Conservation (phyloP, 2,888 invertebrate species). For the Hydroisotoma schaefferi region DNA sequence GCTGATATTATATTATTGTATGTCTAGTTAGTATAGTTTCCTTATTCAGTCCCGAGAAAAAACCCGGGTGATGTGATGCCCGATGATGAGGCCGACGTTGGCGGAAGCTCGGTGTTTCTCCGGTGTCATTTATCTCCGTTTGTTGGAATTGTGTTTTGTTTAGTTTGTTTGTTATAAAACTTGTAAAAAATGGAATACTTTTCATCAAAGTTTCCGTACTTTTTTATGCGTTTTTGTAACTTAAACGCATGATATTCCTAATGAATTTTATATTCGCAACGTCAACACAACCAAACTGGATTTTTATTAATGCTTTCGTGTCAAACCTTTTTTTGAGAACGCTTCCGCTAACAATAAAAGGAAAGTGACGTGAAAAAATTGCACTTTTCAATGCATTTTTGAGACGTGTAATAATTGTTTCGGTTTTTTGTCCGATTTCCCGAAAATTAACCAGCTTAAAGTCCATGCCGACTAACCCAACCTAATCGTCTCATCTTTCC, state of each 20-base stretch:
- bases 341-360: neutral
- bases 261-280: conserved; percentile 3
- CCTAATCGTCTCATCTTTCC: no score
- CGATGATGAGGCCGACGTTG: conserved; percentile 2
- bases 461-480: no score
- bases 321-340: neutral
- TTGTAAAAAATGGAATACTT: neutral
- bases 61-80: no score
- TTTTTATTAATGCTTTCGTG: conserved; percentile 4
- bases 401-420: neutral
- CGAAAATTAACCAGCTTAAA: no score
- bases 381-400: neutral
- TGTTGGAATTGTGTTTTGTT: no score
- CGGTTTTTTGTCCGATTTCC: no score
- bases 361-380: neutral
- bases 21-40: no score
- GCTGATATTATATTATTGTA: no score
- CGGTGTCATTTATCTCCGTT: conserved; percentile 4
- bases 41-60: no score
- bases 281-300: neutral
- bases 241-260: neutral
- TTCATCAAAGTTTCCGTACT: neutral
- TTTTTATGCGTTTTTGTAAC: neutral
- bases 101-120: neutral
- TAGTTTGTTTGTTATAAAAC: neutral